phyloP scores from a whole-genome alignment of 2,113 vertebrate genomes.

The Calyptommatus sinebrachiatus region DNA sequence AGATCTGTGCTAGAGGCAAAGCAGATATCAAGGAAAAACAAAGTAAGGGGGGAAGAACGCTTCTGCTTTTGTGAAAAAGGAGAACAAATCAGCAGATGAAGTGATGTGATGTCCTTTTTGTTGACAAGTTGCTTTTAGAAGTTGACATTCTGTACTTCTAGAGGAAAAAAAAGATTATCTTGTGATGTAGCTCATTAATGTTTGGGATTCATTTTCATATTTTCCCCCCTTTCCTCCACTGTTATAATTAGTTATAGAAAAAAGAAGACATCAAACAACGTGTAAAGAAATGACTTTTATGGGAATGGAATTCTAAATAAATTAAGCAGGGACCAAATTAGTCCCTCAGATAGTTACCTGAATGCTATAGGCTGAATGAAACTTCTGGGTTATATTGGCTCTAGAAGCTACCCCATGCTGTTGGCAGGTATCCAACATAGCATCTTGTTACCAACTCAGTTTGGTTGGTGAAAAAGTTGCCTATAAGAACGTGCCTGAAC shows the following conservation, averaged over 20 bases:
- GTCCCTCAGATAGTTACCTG: neutral
- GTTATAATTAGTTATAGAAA: neutral
- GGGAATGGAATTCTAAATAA: conserved; percentile 4
- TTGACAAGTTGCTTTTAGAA: conserved; percentile 5
- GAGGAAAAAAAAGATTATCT: neutral
- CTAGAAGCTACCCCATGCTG: too few relatives aligned
- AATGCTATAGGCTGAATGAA: neutral
- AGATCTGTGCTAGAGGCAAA: neutral
- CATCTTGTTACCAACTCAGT: too few relatives aligned
- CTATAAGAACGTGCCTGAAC: too few relatives aligned
- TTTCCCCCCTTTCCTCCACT: neutral
- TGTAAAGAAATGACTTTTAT: conserved; percentile 4
- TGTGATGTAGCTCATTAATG: conserved; percentile 29
- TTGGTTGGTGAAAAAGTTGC: too few relatives aligned
- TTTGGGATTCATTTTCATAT: conserved; percentile 39
- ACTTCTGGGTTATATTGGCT: neutral
- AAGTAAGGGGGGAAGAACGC: conserved; percentile 8
- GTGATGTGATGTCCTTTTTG: conserved; percentile 28
- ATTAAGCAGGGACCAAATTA: neutral
- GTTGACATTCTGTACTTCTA: neutral
- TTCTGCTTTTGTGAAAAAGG: neutral
- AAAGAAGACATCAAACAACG: neutral
- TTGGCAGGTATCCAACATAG: too few relatives aligned
- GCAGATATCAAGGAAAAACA: conserved; percentile 7
- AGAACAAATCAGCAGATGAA: conserved; percentile 30